phyloP scores from a whole-genome alignment of 2,113 vertebrate genomes.

The Piprites chloris region DNA sequence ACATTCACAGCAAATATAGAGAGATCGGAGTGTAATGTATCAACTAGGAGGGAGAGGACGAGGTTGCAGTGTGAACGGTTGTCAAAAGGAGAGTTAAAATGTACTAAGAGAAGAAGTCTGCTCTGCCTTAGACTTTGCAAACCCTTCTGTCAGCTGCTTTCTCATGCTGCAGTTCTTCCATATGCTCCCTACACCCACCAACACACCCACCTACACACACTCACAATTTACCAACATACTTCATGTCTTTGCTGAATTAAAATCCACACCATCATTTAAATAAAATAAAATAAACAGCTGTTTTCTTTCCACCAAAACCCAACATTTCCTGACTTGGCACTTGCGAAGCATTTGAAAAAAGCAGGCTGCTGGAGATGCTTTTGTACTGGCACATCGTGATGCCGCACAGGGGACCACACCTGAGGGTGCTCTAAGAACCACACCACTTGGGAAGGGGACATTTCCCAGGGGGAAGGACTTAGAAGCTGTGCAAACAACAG shows the following conservation, averaged over 20 bases:
- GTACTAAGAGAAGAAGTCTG: background rate
- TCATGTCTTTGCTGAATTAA: constrained; percentile 21
- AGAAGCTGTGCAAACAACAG: fast-evolving
- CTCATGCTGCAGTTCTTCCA: constrained; percentile 29
- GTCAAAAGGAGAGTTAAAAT: background rate
- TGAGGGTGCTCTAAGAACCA: background rate
- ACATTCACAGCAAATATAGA: background rate
- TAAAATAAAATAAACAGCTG: constrained; percentile 51
- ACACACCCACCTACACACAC: constrained; percentile 43
- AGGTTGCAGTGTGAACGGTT: background rate
- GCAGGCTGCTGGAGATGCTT: background rate
- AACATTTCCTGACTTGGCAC: constrained; percentile 4
- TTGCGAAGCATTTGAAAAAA: background rate
- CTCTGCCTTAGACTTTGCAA: background rate
- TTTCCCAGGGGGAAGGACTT: background rate
- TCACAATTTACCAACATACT: constrained; percentile 59
- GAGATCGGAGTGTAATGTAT: background rate
- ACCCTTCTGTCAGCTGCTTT: constrained; percentile 11
- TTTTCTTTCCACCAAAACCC: constrained; percentile 11
- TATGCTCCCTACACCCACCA: constrained; percentile 42
- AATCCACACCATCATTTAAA: constrained; percentile 40
- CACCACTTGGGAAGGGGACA: fast-evolving
- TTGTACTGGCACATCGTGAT: background rate
- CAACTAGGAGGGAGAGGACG: background rate
- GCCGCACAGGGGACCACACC: background rate